Conservation (phyloP, 2,113 vertebrate genomes). For the Pandion haliaetus region DNA sequence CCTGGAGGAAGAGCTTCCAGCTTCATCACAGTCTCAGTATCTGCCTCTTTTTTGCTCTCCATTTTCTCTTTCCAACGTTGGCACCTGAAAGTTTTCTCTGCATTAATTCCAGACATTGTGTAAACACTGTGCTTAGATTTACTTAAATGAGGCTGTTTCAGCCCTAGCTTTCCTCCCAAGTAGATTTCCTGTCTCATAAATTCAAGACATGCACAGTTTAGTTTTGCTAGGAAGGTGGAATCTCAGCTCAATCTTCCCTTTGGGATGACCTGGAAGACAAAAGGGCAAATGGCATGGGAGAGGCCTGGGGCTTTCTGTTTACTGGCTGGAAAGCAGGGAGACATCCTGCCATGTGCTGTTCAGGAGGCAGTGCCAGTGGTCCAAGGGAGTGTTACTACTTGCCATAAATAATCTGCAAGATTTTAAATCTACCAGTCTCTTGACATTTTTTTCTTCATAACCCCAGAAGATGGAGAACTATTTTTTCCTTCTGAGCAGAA, state of each 20-base stretch:
- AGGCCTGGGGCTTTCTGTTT: neutral
- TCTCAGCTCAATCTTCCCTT: neutral
- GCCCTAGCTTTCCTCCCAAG: constrained; percentile 43
- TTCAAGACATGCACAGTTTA: constrained; percentile 28
- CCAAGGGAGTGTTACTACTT: neutral
- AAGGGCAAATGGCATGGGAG: constrained; percentile 10
- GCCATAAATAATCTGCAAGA: neutral
- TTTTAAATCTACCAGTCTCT: neutral
- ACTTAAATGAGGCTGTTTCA: constrained; percentile 59
- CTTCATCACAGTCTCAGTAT: constrained; percentile 1
- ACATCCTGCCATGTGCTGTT: neutral
- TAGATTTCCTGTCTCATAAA: constrained; percentile 53
- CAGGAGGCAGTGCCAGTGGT: neutral
- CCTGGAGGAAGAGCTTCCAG: constrained; percentile 20
- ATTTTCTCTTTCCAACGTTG: constrained; percentile 48
- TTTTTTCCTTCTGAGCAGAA: neutral
- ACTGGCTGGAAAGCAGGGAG: neutral
- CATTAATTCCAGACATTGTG: constrained; percentile 82
- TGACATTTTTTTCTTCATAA: neutral
- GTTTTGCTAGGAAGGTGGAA: constrained; percentile 3
- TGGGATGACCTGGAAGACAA: constrained; percentile 29
- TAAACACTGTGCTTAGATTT: constrained; percentile 70
- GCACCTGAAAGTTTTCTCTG: constrained; percentile 72
- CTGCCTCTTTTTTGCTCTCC: constrained; percentile 59
- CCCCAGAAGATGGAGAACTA: neutral